Evolutionary conservation across 2,888 invertebrate species (phyloP).

Genomic region (Drosophila helvetica): DNA sequence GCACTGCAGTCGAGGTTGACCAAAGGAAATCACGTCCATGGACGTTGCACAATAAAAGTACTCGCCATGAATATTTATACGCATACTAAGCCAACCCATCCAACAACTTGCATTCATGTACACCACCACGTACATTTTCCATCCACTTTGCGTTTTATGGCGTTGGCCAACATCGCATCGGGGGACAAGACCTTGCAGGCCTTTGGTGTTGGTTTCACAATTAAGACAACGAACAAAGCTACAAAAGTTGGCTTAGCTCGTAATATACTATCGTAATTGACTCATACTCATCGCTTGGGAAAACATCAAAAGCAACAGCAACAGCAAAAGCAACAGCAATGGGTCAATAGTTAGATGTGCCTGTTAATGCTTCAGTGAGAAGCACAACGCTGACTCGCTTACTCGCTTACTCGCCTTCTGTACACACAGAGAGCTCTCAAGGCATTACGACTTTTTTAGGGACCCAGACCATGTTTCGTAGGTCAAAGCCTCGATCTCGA

Average conservation of each 20-base stretch:
- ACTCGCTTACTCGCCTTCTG: too few relatives aligned
- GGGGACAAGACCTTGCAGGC: conserved; percentile 69
- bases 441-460: not conserved
- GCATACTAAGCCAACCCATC: conserved; percentile 21
- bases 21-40: conserved; percentile 46
- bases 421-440: too few relatives aligned
- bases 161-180: conserved; percentile 63
- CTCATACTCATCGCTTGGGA: not conserved
- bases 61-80: conserved; percentile 55
- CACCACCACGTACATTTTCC: conserved; percentile 18
- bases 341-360: not conserved
- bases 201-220: conserved; percentile 47
- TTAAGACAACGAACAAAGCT: conserved; percentile 48
- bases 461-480: not conserved
- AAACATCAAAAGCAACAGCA: not conserved
- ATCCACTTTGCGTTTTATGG: conserved; percentile 60
- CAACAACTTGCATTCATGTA: conserved; percentile 40
- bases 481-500: not conserved
- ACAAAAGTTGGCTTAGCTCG: conserved; percentile 33
- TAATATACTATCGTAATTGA: conserved; percentile 33
- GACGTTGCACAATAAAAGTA: conserved; percentile 45
- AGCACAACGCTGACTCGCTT: too few relatives aligned
- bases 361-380: not conserved
- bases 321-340: not conserved
- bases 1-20: conserved; percentile 27